Evolutionary conservation across 1,140 invertebrate species (phyloP).

Genomic region (Drosophila carrolli): DNA sequence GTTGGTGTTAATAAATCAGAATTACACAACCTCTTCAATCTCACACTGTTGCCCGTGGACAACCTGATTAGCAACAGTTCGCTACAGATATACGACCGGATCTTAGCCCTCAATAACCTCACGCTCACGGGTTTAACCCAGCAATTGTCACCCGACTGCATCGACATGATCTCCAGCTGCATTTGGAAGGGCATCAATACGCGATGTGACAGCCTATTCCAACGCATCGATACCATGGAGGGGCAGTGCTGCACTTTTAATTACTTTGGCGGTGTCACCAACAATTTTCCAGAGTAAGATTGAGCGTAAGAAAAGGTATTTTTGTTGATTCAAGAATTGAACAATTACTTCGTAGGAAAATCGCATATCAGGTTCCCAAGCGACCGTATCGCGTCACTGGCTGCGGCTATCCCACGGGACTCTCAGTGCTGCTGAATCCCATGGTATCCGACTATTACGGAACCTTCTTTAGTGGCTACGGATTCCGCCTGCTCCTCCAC

Average conservation of each 20-base stretch:
- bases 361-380: slow-evolving; percentile 77
- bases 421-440: slow-evolving; percentile 86
- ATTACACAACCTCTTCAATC: slow-evolving; percentile 65
- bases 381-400: slow-evolving; percentile 86
- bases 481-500: slow-evolving; percentile 86
- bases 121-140: slow-evolving; percentile 68
- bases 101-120: slow-evolving; percentile 84
- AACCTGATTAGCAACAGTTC: slow-evolving; percentile 39
- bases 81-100: slow-evolving; percentile 72
- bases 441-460: slow-evolving; percentile 85
- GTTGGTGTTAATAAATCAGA: slow-evolving; percentile 50
- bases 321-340: neutral
- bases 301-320: accelerated
- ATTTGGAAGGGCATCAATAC: slow-evolving; percentile 88
- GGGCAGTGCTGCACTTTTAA: slow-evolving; percentile 89
- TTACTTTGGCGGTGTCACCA: slow-evolving; percentile 85
- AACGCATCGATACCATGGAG: slow-evolving; percentile 85
- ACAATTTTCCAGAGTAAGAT: slow-evolving; percentile 80
- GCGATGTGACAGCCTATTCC: slow-evolving; percentile 87
- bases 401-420: slow-evolving; percentile 88
- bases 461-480: slow-evolving; percentile 80
- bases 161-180: slow-evolving; percentile 86
- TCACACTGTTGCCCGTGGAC: slow-evolving; percentile 64
- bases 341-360: slow-evolving; percentile 54
- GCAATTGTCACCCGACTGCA: slow-evolving; percentile 85